These are phyloP conservation scores for Hypothenemus hampei DNA, from an alignment of 1,140 invertebrate species.

Conservation along the genomic window DNA sequence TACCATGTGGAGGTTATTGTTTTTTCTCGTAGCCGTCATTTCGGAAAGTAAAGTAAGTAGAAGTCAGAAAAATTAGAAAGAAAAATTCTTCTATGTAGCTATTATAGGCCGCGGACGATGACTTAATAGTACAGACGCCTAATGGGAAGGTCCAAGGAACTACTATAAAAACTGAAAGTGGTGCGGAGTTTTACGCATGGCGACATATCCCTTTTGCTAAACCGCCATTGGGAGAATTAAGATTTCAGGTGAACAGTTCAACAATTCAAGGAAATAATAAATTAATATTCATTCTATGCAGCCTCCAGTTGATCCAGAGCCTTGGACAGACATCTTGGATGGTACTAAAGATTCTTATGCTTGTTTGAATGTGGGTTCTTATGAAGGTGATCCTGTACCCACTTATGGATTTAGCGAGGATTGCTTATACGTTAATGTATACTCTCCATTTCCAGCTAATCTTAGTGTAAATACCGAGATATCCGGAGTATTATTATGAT, in stretches of 20 bases:
- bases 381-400: slow-evolving; percentile 3
- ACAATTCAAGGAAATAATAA: neutral
- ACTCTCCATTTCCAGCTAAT: slow-evolving; percentile 2
- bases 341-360: slow-evolving; percentile 1
- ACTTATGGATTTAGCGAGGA: slow-evolving; percentile 13
- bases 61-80: no score
- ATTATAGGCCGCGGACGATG: no score
- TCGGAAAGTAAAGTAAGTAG: no score
- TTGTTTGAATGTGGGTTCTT: neutral
- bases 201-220: slow-evolving; percentile 12
- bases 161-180: neutral
- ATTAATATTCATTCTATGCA: neutral
- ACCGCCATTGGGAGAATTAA: slow-evolving; percentile 5
- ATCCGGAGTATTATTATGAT: no score
- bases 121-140: slow-evolving; percentile 3
- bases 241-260: slow-evolving; percentile 7
- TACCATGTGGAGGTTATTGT: no score
- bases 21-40: no score
- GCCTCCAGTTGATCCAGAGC: neutral
- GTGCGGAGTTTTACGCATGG: slow-evolving; percentile 1
- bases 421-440: slow-evolving; percentile 16
- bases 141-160: slow-evolving; percentile 6
- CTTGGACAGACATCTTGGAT: slow-evolving; percentile 2
- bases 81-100: no score
- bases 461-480: slow-evolving; percentile 4